Evolutionary conservation across 2,888 invertebrate species (phyloP), one percentile per base, ranked within the genome.

Genomic region (Choristoneura rosaceana): DNA sequence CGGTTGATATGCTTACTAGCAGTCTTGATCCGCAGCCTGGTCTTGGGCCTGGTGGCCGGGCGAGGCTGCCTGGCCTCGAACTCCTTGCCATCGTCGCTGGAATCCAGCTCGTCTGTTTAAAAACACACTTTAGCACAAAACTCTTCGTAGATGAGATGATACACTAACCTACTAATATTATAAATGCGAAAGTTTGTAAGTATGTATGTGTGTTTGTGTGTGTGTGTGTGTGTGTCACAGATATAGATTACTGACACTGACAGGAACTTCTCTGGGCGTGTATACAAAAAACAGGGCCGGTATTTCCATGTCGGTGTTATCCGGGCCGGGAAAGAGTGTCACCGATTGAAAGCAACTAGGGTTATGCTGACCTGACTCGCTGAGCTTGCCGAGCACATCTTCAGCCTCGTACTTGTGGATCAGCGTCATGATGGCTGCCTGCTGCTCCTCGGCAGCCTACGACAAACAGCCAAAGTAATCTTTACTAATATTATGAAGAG

Each of bases 371-470:
- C 94, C 94, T 9, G 92, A 90, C 38, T 93, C 93, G 71, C 92
- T 93, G 14, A 94, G 86, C 71, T 94, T 94, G n/a, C 94, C 94
- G 14, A 94, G 81, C 3, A 94, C 93, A 74, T 94, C 94, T 75
- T 94, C 94, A 0, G 95, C 93, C 78, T 95, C 95, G 58, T 95
- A 95, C 76, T 95, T 94, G 75, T 95, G 93, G 33, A 94, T 93
- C 50, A 94, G 90, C 78, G 95, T 95, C 85, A 95, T 91, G n/a
- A 95, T 94, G 1, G 95, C 92, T 10, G 95, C 93, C 79, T 96
- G 95, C 86, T 96, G 96, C 81, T 96, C 96, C 85, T 96, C 96
- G 64, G 96, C 95, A 74, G 96, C 96, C 90, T 98, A 61, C 8
- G 25, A 7, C 14, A 69, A 69, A 7, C 9, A 60, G 34, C 4